phyloP scores from a whole-genome alignment of 2,113 vertebrate species.

The Orthochromis malagaraziensis region DNA sequence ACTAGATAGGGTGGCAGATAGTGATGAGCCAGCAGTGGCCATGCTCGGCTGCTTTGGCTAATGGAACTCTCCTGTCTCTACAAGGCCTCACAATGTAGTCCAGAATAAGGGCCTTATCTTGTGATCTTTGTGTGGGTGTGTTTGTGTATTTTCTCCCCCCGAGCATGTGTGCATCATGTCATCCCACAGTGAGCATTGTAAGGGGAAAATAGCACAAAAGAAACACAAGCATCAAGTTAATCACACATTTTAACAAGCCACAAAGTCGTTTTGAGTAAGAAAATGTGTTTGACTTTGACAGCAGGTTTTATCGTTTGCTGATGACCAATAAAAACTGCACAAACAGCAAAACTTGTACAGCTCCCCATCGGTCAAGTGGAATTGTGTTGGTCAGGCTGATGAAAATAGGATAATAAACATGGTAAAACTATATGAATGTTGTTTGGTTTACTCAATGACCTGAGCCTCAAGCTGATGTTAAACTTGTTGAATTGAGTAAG shows the following conservation, averaged over 20 bases:
- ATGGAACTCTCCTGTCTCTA: conserved; percentile 60
- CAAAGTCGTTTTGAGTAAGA: background rate
- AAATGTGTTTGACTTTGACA: background rate
- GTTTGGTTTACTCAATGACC: background rate
- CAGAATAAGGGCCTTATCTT: conserved; percentile 24
- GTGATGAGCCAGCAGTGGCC: conserved; percentile 68
- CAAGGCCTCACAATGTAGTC: conserved; percentile 54
- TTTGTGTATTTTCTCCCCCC: background rate
- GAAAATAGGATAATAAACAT: background rate
- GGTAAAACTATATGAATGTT: background rate
- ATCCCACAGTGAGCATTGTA: background rate
- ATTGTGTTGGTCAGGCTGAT: background rate
- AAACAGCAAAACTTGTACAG: background rate
- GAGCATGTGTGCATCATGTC: background rate
- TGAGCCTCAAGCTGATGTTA: background rate
- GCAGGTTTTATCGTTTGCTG: background rate
- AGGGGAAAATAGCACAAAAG: background rate
- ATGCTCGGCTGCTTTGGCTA: conserved; percentile 60
- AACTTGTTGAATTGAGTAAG: background rate
- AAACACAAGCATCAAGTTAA: background rate
- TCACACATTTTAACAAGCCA: background rate
- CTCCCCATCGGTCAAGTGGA: background rate
- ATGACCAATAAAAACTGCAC: background rate
- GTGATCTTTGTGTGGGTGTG: conserved; percentile 8
- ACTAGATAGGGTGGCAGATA: conserved; percentile 51